These are phyloP conservation scores for Phoxinus dragarum DNA, from an alignment of 2,797 vertebrate genomes.

Conservation along the genomic window DNA sequence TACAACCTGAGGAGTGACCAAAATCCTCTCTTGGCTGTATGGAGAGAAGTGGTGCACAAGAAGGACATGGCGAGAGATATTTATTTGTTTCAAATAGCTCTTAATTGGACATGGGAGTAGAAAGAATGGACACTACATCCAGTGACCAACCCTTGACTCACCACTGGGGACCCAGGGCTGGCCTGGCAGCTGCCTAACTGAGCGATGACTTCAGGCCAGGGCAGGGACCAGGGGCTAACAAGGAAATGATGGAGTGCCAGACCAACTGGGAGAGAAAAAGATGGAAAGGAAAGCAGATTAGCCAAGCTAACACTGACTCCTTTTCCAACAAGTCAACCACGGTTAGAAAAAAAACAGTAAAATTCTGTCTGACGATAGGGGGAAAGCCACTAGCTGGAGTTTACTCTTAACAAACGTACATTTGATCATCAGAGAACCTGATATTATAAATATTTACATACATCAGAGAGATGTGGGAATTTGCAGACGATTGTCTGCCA, in stretches of 20 bases:
- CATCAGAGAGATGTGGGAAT: constrained; percentile 73
- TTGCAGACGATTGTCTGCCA: constrained; percentile 73
- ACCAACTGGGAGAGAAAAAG: constrained; percentile 47
- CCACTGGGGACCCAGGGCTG: constrained; percentile 76
- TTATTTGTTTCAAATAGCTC: constrained; percentile 68
- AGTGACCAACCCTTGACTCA: constrained; percentile 80
- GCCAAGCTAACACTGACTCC: constrained; percentile 37
- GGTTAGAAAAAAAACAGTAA: constrained; percentile 28
- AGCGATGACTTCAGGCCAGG: constrained; percentile 73
- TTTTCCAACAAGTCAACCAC: constrained; percentile 19
- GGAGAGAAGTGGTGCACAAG: background rate
- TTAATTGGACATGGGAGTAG: constrained; percentile 77
- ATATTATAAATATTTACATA: constrained; percentile 82
- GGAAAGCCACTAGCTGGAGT: constrained; percentile 60
- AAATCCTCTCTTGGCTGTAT: background rate
- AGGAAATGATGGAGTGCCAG: constrained; percentile 63
- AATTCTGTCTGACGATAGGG: constrained; percentile 44
- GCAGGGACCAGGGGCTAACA: constrained; percentile 73
- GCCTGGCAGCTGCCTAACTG: constrained; percentile 72
- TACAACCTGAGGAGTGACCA: background rate
- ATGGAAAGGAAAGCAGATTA: constrained; percentile 54
- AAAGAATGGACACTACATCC: constrained; percentile 66
- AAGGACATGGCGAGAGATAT: constrained; percentile 21
- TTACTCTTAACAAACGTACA: constrained; percentile 70
- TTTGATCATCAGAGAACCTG: constrained; percentile 80